Base-by-base conservation (phyloP, 2,797 vertebrate genomes). In the Halcyon chelicuti region DNA sequence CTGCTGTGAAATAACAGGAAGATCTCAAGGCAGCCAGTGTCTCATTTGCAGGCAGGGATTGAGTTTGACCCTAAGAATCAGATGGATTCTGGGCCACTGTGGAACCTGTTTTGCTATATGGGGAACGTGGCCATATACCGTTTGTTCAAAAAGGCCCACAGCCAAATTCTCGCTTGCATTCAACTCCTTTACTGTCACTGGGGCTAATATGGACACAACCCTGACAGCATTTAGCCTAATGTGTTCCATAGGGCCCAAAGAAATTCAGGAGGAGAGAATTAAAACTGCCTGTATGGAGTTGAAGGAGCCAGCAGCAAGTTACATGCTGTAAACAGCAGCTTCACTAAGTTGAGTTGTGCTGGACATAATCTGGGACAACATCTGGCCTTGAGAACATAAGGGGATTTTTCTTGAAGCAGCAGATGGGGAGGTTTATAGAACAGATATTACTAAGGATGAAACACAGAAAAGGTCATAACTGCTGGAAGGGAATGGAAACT, bases 381-480 rank as follows among this genome's bases (percentile, higher is more conserved):
- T 93, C 85, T 96, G 93, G 78, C 76, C 76, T 70, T 37, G 21
- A 42, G 46, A 80, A 78, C 76, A 42, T 58, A 71, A 92, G 60
- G 78, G 58, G 68, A 90, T 94, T 95, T 86, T 88, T 70, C 88
- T 60, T 67, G 17, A 73, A 62, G 75, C 28, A 87, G 46, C 92
- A 96, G 96, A 91, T 88, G 89, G 87, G 51, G 40, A 86, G 49
- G 61, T 87, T 93, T 83, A 91, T 77, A 57, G 74, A 94, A 75
- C 80, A 93, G 75, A 42, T 57, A 89, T 73, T 82, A 68, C 52
- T 61, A 68, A 75, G 61, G 72, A 58, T 42, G 54, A 78, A 87
- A 49, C 61, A 90, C 68, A 92, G 91, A 54, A 80, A 80, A 96
- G 88, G 79, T 90, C 87, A 2, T 66, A 88, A 91, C 44, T 93